phyloP scores from a whole-genome alignment of 2,113 vertebrate species.

The Pterocles burchelli region DNA sequence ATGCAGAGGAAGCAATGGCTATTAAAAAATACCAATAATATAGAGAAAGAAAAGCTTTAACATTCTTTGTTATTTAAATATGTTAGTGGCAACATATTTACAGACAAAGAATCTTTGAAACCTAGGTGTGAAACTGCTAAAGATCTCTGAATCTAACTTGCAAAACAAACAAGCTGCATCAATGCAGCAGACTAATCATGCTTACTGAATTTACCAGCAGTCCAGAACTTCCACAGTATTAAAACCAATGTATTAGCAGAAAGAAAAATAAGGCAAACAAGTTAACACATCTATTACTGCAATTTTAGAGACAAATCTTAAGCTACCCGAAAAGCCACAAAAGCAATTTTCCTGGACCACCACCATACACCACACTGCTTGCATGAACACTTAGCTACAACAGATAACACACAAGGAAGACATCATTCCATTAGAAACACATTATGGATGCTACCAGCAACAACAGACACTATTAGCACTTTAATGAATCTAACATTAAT shows the following conservation, averaged over 20 bases:
- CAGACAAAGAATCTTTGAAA: conserved; percentile 13
- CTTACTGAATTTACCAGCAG: background rate
- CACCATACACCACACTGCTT: background rate
- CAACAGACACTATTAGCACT: accelerated
- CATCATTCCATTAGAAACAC: background rate
- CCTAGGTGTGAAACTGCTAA: conserved; percentile 26
- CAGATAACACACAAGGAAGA: background rate
- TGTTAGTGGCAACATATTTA: conserved; percentile 12
- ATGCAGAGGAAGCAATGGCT: background rate
- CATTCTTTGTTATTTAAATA: conserved; percentile 5
- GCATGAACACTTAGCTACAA: background rate
- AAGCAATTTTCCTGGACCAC: background rate
- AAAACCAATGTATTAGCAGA: background rate
- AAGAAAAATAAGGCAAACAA: background rate
- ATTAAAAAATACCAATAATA: background rate
- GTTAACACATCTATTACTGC: background rate
- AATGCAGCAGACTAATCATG: background rate
- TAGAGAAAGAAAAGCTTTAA: background rate
- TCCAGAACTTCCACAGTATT: background rate
- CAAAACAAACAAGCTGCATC: conserved; percentile 29
- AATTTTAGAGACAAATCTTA: background rate
- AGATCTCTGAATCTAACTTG: conserved; percentile 7
- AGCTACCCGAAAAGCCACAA: background rate
- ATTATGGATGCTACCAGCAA: background rate
- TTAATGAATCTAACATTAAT: background rate